Percentiles rank a stretch among this genome's conserved stretches.
Evolutionary conservation across 1,140 invertebrate species (phyloP).

Genomic region (Drosophila athabasca): DNA sequence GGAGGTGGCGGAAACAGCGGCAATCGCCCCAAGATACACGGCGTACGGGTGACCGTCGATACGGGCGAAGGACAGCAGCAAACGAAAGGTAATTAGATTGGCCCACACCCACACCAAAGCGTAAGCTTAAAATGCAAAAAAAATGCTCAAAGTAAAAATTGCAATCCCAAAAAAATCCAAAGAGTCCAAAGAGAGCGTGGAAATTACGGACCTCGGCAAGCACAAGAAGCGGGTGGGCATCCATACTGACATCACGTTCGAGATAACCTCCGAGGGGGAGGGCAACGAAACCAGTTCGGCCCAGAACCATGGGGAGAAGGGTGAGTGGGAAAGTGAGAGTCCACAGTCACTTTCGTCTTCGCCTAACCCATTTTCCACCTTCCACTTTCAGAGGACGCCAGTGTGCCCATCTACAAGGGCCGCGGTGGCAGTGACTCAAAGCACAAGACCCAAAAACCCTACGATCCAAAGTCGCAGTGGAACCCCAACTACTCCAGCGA

Average conservation of each 20-base stretch:
- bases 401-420: conserved; percentile 82
- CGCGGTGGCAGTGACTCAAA: conserved; percentile 59
- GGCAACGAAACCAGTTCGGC: conserved; percentile 78
- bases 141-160: conserved; percentile 36
- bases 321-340: conserved; percentile 33
- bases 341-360: conserved; percentile 21
- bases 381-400: conserved; percentile 69
- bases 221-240: conserved; percentile 83
- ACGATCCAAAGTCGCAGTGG: conserved; percentile 77
- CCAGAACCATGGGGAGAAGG: conserved; percentile 74
- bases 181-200: conserved; percentile 82
- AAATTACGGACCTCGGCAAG: conserved; percentile 81
- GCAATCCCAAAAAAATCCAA: conserved; percentile 30
- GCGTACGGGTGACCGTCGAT: conserved; percentile 83
- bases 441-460: conserved; percentile 59
- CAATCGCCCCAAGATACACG: conserved; percentile 82
- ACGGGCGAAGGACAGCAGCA: conserved; percentile 79
- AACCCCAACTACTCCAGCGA: conserved; percentile 73
- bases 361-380: background rate
- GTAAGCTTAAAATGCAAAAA: conserved; percentile 21
- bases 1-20: conserved; percentile 33
- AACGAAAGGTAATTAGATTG: conserved; percentile 82
- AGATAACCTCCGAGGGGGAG: conserved; percentile 78
- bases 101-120: conserved; percentile 5
- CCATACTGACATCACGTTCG: conserved; percentile 83